phyloP scores from a whole-genome alignment of 2,797 vertebrate genomes.

The Crocidura indochinensis region DNA sequence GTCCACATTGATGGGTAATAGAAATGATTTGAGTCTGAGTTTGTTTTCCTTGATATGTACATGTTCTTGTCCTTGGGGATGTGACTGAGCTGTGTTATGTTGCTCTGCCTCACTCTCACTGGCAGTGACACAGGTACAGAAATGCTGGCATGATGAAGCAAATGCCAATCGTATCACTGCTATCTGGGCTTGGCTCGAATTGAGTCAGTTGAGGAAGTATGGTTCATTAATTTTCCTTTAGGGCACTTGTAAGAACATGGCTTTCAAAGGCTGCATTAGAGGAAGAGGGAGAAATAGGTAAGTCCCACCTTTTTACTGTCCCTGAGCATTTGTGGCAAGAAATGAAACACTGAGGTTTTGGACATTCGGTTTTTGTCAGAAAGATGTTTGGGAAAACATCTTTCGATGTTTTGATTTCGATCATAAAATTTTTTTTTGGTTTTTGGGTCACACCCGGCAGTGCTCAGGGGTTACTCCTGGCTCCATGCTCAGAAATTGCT shows the following conservation, averaged over 20 bases:
- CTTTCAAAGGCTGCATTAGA: constrained; percentile 78
- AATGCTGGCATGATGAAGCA: constrained; percentile 78
- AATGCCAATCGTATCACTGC: constrained; percentile 78
- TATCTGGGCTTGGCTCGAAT: constrained; percentile 65
- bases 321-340: constrained; percentile 52
- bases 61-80: constrained; percentile 43
- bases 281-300: constrained; percentile 70
- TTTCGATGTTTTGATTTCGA: neutral
- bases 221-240: constrained; percentile 84
- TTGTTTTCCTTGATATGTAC: constrained; percentile 74
- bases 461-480: too few species aligned
- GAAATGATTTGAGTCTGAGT: constrained; percentile 69
- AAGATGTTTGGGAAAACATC: constrained; percentile 69
- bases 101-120: constrained; percentile 52
- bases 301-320: constrained; percentile 58
- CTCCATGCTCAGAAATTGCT: too few species aligned
- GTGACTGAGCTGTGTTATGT: constrained; percentile 69
- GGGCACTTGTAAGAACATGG: constrained; percentile 73
- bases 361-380: constrained; percentile 47
- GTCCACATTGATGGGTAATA: constrained; percentile 64
- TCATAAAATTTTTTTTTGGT: constrained; percentile 46
- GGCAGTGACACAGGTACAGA: constrained; percentile 83
- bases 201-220: constrained; percentile 79
- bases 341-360: constrained; percentile 51
- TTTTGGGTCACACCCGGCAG: too few species aligned